Evolutionary conservation across 1,140 invertebrate genomes (phyloP).

Genomic region (Caenorhabditis briggsae): DNA sequence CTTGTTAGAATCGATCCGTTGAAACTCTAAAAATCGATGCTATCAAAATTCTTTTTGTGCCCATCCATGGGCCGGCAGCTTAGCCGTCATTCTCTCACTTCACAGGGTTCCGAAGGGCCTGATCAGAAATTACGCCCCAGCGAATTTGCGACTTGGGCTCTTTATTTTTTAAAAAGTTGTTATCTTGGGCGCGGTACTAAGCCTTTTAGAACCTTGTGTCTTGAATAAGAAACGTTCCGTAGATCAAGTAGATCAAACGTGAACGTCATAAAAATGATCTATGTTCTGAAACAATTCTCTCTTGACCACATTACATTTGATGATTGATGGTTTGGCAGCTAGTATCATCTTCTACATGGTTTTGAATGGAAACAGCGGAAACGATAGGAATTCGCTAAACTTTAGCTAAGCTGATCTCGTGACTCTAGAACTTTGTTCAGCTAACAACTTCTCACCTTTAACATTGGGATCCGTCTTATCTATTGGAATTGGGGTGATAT

Average conservation of each 20-base stretch:
- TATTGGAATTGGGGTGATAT: slow-evolving; percentile 55
- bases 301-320: neutral
- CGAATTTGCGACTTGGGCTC: no score
- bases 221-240: neutral
- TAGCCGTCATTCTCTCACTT: no score
- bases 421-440: neutral
- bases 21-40: slow-evolving; percentile 15
- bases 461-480: slow-evolving; percentile 47
- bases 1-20: slow-evolving; percentile 31
- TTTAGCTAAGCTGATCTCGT: no score
- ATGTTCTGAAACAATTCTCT: neutral
- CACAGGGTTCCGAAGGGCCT: no score
- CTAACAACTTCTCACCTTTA: neutral
- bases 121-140: no score
- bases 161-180: no score
- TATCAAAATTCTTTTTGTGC: neutral
- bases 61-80: no score
- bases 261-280: neutral
- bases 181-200: no score
- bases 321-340: neutral
- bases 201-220: no score
- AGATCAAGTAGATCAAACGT: slow-evolving; percentile 14
- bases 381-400: no score
- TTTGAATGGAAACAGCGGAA: neutral
- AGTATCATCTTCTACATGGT: neutral